A percentile compares a stretch with the other conserved stretches of the same genome.
These are phyloP conservation scores for Xylocopa sonorina DNA, from an alignment of 1,140 invertebrate genomes.

Conservation along the genomic window DNA sequence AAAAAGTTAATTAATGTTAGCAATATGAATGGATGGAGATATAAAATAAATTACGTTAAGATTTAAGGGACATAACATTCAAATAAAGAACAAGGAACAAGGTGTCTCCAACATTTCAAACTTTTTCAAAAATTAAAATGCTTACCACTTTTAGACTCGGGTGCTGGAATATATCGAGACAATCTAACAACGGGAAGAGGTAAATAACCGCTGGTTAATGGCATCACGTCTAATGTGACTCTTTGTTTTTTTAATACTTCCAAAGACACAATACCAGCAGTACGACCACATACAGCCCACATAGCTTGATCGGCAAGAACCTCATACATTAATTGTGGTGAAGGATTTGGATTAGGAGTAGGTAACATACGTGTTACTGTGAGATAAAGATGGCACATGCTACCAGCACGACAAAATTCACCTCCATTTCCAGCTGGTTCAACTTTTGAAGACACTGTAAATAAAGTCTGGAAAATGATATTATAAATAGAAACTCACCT, in stretches of 20 bases:
- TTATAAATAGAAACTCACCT: constrained; percentile 64
- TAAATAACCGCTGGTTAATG: constrained; percentile 92
- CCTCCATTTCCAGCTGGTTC: constrained; percentile 91
- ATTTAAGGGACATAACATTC: neutral
- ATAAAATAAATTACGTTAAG: neutral
- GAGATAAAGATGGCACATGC: constrained; percentile 92
- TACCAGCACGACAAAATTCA: constrained; percentile 94
- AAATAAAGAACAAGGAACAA: neutral
- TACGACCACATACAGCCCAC: constrained; percentile 95
- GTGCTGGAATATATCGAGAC: constrained; percentile 95
- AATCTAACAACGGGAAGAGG: constrained; percentile 93
- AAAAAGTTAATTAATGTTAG: constrained; percentile 60
- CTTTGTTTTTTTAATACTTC: constrained; percentile 87
- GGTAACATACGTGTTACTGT: constrained; percentile 84
- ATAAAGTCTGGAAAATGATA: constrained; percentile 87
- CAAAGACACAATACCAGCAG: constrained; percentile 92
- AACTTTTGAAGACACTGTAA: constrained; percentile 90
- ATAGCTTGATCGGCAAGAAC: constrained; percentile 94
- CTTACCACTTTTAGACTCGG: constrained; percentile 85
- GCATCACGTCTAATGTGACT: constrained; percentile 94
- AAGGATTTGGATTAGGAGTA: constrained; percentile 77
- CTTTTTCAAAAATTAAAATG: constrained; percentile 17
- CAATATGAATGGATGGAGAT: constrained; percentile 13
- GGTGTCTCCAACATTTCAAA: neutral
- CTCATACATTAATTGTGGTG: constrained; percentile 93